Percentiles rank a stretch among this genome's conserved stretches.
phyloP scores from a whole-genome alignment of 2,113 vertebrate species.

The Chiloscyllium plagiosum region DNA sequence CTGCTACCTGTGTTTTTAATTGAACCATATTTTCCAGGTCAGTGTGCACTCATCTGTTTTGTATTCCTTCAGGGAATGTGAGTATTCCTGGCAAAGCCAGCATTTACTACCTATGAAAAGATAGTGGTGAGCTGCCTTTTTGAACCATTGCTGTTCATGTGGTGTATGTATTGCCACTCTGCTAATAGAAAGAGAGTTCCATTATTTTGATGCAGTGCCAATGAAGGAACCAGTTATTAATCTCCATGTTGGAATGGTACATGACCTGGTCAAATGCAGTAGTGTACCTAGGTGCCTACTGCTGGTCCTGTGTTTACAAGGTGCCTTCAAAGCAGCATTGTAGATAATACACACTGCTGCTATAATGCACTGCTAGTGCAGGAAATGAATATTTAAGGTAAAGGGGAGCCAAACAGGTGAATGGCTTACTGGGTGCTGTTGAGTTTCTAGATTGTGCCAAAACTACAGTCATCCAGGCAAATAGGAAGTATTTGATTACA shows the following conservation, averaged over 20 bases:
- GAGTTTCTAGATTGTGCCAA: neutral
- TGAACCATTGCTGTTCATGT: neutral
- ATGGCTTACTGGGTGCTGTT: neutral
- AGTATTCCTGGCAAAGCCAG: neutral
- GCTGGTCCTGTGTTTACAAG: neutral
- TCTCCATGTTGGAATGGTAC: neutral
- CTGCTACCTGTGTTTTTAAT: neutral
- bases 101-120: neutral
- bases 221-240: neutral
- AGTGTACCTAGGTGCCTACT: neutral
- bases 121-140: neutral
- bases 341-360: neutral
- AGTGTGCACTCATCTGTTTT: neutral
- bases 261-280: neutral
- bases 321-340: neutral
- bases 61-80: too few relatives aligned
- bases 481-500: neutral
- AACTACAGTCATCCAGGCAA: neutral
- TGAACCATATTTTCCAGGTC: neutral
- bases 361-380: neutral
- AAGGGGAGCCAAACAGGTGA: neutral
- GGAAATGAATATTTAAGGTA: neutral
- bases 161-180: neutral
- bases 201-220: neutral
- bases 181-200: neutral